Evolutionary conservation across 2,888 invertebrate genomes (phyloP), one percentile per base, ranked within the genome.

Genomic region (Drosophila rellima): DNA sequence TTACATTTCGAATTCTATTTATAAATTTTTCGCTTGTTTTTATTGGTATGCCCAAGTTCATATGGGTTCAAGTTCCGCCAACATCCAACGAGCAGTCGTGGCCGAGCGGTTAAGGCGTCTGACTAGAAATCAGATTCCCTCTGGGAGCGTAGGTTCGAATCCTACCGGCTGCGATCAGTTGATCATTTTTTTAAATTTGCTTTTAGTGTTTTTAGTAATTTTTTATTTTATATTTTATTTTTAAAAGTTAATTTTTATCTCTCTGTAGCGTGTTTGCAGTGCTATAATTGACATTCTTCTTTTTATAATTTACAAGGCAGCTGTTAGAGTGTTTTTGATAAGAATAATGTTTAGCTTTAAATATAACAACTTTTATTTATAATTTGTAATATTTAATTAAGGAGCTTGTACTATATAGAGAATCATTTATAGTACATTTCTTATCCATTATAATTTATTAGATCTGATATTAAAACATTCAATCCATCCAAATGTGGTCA

Each of bases 81-180:
- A 0, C 0, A 0, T 10, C 0, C 63, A 68, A 11, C 4, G 13
- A 44, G 79, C 79, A 80, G 79, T 44, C 79, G 79, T 80, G 79
- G 79, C 79, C 79, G 79, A 79, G 79, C 79, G 79, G 79, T 79
- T 79, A 79, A 79, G 79, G 79, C 79, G 79, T 83, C 79, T 79
- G 79, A 79, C 79, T 88, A 71, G 91, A 92, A 91, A 91, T 92
- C 91, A 91, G 92, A 92, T 96, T 96, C 95, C 96, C 95, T 96
- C 95, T 95, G 95, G 95, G 95, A 95, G 95, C 95, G 95, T 95
- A 95, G 95, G 95, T 95, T 95, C 95, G 95, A 95, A 95, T 95
- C 95, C 95, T 95, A 95, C 95, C 95, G 95, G 94, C 95, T 95
- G 95, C 95, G 95, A 57, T 10, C 2, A 15, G 18, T 2, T 10